Base-by-base conservation (phyloP, 1,140 invertebrate genomes). In the Sweltsa coloradensis region DNA sequence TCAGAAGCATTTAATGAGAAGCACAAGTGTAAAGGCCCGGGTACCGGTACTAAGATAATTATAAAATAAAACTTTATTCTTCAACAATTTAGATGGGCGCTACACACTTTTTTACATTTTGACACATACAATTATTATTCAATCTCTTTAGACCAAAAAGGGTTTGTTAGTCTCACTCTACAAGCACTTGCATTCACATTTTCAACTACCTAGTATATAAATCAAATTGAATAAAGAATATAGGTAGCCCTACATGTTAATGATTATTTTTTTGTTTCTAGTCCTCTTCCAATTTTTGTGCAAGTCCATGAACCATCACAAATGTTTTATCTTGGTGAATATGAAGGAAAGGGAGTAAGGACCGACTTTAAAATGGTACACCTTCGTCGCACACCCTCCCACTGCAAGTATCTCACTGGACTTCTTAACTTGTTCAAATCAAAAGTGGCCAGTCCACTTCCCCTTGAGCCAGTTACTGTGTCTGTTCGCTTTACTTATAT, bases 311-410 rank as follows among this genome's bases (percentile, higher is more conserved):
- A 89, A 61, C 73, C 73, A 45, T 83, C 81, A 72, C 84, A 89
- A 57, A 80, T 83, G 53, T 85, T 79, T 67, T 96, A 84, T 64
- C 64, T 82, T 27, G 90, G 90, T 21, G 73, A 85, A 7, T 83
- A 78, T 57, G 75, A 87, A 60, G 77, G 79, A 39, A 78, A 73
- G 58, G 81, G 81, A 40, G 71, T 81, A 6, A 74, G 81, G 51
- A 80, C 81, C 21, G 80, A 83, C 58, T 92, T 89, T 66, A 83
- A 94, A 57, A 89, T 93, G 73, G 81, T 92, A 47, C 87, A 93
- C 60, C 70, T 96, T 29, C 82, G 81, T 58, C 77, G 77, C 56
- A 73, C 83, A 46, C 88, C 89, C n/a, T 69, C 73, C 29, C 81
- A 89, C 55, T 91, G 81, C 57, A 79, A 78, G 50, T 84, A 93